Conservation (phyloP, 2,888 invertebrate species). For the Nycteola revayana region DNA sequence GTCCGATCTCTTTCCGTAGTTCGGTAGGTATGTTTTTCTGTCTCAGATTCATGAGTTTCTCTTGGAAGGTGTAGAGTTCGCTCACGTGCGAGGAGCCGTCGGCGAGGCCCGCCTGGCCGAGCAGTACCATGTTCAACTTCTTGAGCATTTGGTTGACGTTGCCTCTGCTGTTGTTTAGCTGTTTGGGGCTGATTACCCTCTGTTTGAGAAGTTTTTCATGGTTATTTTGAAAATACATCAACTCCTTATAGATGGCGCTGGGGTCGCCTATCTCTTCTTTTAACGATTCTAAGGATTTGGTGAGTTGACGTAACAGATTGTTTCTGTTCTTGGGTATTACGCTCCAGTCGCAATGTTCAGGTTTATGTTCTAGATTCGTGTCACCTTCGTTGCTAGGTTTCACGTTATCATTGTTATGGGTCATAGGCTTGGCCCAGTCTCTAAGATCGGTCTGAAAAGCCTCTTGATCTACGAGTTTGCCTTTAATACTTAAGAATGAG, state of each 20-base stretch:
- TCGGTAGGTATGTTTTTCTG: constrained; percentile 53
- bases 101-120: constrained; percentile 82
- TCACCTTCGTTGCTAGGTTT: constrained; percentile 32
- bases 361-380: constrained; percentile 9
- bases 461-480: constrained; percentile 73
- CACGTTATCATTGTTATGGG: constrained; percentile 14
- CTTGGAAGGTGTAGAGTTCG: constrained; percentile 57
- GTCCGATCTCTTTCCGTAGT: constrained; percentile 72
- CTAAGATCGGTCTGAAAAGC: constrained; percentile 73
- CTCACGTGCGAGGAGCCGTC: constrained; percentile 73
- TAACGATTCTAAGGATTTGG: constrained; percentile 56
- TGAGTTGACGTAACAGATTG: constrained; percentile 52
- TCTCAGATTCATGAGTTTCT: constrained; percentile 51
- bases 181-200: constrained; percentile 54
- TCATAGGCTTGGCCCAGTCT: constrained; percentile 50
- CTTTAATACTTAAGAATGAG: constrained; percentile 71
- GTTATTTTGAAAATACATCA: constrained; percentile 63
- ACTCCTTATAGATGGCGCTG: constrained; percentile 60
- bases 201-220: constrained; percentile 63
- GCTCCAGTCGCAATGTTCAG: constrained; percentile 22
- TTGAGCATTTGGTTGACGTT: constrained; percentile 70
- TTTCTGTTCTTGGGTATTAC: constrained; percentile 61
- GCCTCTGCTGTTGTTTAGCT: constrained; percentile 52
- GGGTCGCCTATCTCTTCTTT: constrained; percentile 78
- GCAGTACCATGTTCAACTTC: constrained; percentile 80